Percentiles rank a stretch among this genome's conserved stretches.
Conservation (phyloP, 2,888 invertebrate species). For the Linnaemya tessellans region DNA sequence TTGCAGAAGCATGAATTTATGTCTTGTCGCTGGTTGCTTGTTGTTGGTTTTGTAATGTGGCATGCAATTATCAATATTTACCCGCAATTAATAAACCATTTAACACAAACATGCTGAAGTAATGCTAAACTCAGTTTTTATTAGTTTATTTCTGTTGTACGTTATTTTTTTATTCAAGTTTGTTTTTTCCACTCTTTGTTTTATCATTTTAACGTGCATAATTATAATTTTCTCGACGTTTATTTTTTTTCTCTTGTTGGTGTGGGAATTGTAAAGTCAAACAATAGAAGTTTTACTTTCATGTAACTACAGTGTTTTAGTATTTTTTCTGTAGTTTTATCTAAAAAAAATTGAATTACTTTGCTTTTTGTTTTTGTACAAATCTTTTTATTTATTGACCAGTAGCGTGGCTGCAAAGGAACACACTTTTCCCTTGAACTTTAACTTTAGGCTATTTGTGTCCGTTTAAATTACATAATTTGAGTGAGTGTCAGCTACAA, state of each 20-base stretch:
- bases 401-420: not conserved
- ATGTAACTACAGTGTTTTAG: conserved; percentile 25
- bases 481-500: too few relatives aligned
- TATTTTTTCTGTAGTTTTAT: conserved; percentile 18
- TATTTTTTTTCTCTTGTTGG: conserved; percentile 7
- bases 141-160: conserved; percentile 29
- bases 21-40: not conserved
- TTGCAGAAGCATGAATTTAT: not conserved
- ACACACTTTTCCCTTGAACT: too few relatives aligned
- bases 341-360: conserved; percentile 36
- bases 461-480: too few relatives aligned
- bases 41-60: conserved; percentile 23
- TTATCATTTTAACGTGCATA: conserved; percentile 50
- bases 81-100: conserved; percentile 52
- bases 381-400: not conserved
- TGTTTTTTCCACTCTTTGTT: conserved; percentile 22
- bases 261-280: conserved; percentile 41
- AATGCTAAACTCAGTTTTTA: conserved; percentile 37
- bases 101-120: conserved; percentile 42
- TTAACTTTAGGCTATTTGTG: too few relatives aligned
- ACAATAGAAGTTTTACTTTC: conserved; percentile 71
- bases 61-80: conserved; percentile 62
- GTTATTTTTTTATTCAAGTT: not conserved
- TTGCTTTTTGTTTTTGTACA: not conserved
- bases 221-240: conserved; percentile 43